Conservation (phyloP, 1,140 invertebrate species). For the Polypedilum pembai region DNA sequence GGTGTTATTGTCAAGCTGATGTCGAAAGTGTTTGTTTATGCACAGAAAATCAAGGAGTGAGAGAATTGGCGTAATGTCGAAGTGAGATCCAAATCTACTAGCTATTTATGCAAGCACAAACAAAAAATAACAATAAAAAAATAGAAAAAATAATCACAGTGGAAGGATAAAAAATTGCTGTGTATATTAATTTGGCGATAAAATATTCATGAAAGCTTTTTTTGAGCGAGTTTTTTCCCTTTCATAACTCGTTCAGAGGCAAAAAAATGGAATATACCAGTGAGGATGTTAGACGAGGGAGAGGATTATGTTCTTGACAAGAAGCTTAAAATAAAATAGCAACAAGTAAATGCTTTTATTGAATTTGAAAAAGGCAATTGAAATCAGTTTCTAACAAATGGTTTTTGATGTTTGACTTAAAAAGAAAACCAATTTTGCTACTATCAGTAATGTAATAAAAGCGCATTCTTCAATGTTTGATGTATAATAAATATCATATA, state of each 20-base stretch:
- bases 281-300: background rate
- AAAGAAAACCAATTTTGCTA: no score
- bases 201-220: slow-evolving; percentile 22
- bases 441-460: no score
- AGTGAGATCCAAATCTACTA: slow-evolving; percentile 4
- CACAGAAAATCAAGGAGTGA: background rate
- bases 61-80: background rate
- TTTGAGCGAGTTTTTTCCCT: background rate
- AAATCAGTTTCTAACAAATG: background rate
- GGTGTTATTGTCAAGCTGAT: background rate
- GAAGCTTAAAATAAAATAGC: background rate
- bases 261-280: background rate
- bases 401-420: no score
- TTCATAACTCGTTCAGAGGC: background rate
- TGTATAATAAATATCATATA: no score
- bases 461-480: no score
- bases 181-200: slow-evolving; percentile 10
- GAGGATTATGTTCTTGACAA: background rate
- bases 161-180: background rate
- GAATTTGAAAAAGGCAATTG: background rate
- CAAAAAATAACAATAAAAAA: background rate
- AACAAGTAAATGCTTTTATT: background rate
- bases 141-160: slow-evolving; percentile 11
- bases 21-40: background rate
- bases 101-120: background rate